Base-by-base conservation (phyloP, 2,888 invertebrate genomes). In the Drosophila mulleri region DNA sequence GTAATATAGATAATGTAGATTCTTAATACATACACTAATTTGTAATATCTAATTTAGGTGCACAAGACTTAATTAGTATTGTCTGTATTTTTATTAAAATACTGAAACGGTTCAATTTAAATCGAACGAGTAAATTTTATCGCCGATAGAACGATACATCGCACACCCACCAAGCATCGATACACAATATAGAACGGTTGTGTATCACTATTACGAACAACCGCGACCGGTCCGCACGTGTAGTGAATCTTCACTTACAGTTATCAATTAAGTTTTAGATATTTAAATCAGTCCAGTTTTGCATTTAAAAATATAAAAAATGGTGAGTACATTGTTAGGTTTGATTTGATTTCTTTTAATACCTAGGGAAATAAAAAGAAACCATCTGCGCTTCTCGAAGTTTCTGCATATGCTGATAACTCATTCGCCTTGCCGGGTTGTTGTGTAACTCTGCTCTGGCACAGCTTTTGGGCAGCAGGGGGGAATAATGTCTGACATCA, bases 381-480 rank as follows among this genome's bases (percentile, higher is more conserved):
- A 47, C 1, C 12, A 29, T 39, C 14, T 6, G 20, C 42, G 29
- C 32, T 80, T 83, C 80, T 63, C 69, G 86, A 82, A 86, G 63
- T 47, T 88, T 87, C 81, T 47, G 52, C 54, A 57, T 14, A 26
- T 56, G 70, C 57, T 71, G 72, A 71, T 75, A 77, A 68, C 54
- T 64, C 32, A 32, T 32, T 32, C 52, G 61, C 54, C 29, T 53
- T 37, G 75, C 78, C 72, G 76, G 73, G 63, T 67, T 84, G 90
- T 89, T 89, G 91, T 89, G 91, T 89, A 89, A 90, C 87, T 70
- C 29, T 47, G 60, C 45, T 50, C 62, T 18, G 29, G 6, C 5
- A 12, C 41, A 66, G 44, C 71, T 57, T 35, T 26, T 18, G 0
- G 23, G 37, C 44, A 23, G 35, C 35, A n/a, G 57, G 44, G 50